A percentile compares a stretch with the other conserved stretches of the same genome.
phyloP scores from a whole-genome alignment of 2,888 invertebrate genomes.

The Eudemis profundana region DNA sequence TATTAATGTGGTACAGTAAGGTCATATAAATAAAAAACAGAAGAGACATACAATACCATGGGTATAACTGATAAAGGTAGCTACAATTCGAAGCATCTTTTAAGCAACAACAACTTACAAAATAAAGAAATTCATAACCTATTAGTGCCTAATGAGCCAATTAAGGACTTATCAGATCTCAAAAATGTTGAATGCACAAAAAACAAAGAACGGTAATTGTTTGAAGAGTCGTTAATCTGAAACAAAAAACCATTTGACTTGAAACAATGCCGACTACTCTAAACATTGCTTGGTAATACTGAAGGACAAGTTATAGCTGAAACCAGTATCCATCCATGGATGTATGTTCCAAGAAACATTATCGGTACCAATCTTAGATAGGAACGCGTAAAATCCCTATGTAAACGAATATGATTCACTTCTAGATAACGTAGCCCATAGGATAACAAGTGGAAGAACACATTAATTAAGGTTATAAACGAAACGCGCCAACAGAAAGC shows the following conservation, averaged over 20 bases:
- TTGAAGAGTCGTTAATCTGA: constrained; percentile 26
- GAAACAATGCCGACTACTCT: constrained; percentile 7
- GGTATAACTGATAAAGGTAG: too few relatives aligned
- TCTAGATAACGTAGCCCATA: constrained; percentile 54
- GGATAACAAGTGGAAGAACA: constrained; percentile 67
- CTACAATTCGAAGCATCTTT: too few relatives aligned
- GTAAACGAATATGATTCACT: constrained; percentile 48
- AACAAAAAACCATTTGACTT: constrained; percentile 36
- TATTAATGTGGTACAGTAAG: too few relatives aligned
- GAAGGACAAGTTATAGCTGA: constrained; percentile 11
- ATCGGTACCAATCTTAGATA: constrained; percentile 10
- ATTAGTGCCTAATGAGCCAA: constrained; percentile 19
- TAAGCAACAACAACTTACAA: background rate
- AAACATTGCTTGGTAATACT: constrained; percentile 7
- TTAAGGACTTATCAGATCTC: constrained; percentile 30
- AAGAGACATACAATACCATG: background rate
- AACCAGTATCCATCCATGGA: background rate
- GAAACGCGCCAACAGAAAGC: constrained; percentile 77
- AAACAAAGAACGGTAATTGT: constrained; percentile 29
- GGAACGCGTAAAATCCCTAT: background rate
- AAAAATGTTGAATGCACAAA: constrained; percentile 24
- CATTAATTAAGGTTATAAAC: constrained; percentile 83
- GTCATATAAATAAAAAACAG: too few relatives aligned
- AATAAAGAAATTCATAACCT: constrained; percentile 6
- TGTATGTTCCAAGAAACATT: constrained; percentile 11